Evolutionary conservation across 1,140 invertebrate species (phyloP).

Genomic region (Euura saliciscinereae): DNA sequence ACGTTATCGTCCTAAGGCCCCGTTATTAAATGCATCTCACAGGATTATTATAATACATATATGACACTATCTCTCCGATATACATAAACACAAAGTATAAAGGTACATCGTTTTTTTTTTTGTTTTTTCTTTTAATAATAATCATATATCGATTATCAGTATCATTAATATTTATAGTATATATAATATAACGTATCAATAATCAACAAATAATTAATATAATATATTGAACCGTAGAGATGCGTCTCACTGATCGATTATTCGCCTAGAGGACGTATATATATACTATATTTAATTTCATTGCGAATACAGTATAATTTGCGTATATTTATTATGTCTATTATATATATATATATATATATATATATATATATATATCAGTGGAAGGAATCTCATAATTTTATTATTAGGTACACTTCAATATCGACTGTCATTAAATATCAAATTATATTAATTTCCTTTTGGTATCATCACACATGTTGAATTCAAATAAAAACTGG

Average conservation of each 20-base stretch:
- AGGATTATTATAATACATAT: neutral
- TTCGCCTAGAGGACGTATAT: neutral
- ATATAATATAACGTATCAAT: neutral
- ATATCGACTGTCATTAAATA: neutral
- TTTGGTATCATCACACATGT: too few relatives aligned
- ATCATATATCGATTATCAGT: neutral
- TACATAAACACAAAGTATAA: too few relatives aligned
- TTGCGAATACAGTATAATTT: neutral
- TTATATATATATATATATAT: neutral
- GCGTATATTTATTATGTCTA: neutral
- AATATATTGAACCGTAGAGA: neutral
- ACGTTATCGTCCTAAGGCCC: slow-evolving; percentile 4
- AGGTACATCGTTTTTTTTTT: too few relatives aligned
- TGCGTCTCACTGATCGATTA: neutral
- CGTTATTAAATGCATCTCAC: neutral
- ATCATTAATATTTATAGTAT: neutral
- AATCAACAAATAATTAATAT: neutral
- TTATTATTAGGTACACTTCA: neutral
- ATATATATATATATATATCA: neutral
- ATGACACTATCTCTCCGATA: neutral
- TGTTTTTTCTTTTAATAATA: too few relatives aligned
- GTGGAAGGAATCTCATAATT: neutral
- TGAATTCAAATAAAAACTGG: too few relatives aligned
- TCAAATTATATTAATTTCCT: neutral
- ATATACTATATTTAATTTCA: neutral